Conservation (phyloP, 2,113 vertebrate species). For the Hippopotamus amphibius region DNA sequence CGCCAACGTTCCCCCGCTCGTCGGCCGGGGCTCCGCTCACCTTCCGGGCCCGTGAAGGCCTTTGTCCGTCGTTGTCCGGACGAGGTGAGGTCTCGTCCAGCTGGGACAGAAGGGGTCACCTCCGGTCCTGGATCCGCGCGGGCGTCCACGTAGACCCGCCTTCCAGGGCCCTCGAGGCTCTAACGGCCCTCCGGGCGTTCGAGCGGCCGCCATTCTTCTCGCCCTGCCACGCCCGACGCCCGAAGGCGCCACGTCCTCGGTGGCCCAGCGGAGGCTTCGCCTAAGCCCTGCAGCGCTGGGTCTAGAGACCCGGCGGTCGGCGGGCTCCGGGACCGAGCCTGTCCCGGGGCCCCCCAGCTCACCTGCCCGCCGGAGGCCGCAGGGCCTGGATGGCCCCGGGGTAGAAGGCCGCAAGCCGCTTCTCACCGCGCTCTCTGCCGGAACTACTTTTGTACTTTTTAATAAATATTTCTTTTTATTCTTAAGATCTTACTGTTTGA, state of each 20-base stretch:
- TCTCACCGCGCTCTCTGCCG: conserved; percentile 56
- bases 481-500: background rate
- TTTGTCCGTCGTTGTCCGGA: background rate
- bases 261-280: too few species aligned
- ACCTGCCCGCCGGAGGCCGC: conserved; percentile 29
- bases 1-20: background rate
- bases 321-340: background rate
- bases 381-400: background rate
- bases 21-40: background rate
- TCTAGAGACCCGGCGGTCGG: too few species aligned
- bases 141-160: too few species aligned
- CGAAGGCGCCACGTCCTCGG: too few species aligned
- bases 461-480: background rate
- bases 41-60: background rate
- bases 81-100: background rate
- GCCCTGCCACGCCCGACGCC: too few species aligned
- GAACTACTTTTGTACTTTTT: conserved; percentile 62
- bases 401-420: accelerated
- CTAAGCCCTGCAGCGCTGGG: too few species aligned
- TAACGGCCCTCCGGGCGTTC: too few species aligned
- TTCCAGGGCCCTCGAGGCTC: too few species aligned
- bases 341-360: conserved; percentile 55
- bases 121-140: background rate
- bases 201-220: too few species aligned
- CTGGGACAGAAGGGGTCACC: too few species aligned